These are phyloP conservation scores for Sarcophaga carnaria DNA, from an alignment of 2,888 invertebrate genomes.

Conservation along the genomic window DNA sequence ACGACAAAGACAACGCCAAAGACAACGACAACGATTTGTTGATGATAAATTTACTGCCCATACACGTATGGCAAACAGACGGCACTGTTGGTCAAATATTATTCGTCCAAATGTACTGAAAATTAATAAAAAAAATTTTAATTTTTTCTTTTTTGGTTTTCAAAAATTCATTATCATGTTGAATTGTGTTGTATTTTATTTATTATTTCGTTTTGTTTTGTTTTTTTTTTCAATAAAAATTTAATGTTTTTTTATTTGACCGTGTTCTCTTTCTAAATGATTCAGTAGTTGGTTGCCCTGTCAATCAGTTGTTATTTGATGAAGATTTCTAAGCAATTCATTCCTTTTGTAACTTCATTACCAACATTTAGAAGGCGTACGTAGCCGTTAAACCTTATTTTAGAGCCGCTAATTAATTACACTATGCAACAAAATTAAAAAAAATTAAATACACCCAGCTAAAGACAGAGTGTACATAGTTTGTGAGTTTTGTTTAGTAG, in stretches of 20 bases:
- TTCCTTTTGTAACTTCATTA: too few relatives aligned
- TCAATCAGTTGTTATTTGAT: neutral
- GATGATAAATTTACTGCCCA: slow-evolving; percentile 52
- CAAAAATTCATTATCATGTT: slow-evolving; percentile 63
- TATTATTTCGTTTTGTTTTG: slow-evolving; percentile 13
- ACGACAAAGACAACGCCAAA: neutral
- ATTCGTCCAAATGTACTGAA: too few relatives aligned
- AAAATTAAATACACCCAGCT: too few relatives aligned
- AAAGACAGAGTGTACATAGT: too few relatives aligned
- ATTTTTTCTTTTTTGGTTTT: slow-evolving; percentile 26
- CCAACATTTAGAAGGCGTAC: too few relatives aligned
- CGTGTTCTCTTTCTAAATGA: neutral
- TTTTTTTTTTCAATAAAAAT: neutral
- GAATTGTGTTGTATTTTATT: slow-evolving; percentile 12
- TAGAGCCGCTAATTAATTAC: neutral
- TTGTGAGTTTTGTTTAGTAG: too few relatives aligned
- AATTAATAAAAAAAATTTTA: neutral
- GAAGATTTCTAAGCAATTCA: neutral
- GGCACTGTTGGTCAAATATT: too few relatives aligned
- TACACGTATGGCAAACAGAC: neutral
- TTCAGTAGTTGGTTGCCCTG: neutral
- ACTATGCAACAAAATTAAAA: too few relatives aligned
- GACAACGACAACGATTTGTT: slow-evolving; percentile 24
- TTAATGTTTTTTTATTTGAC: neutral
- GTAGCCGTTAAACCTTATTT: neutral